Evolutionary conservation across 2,888 invertebrate genomes (phyloP).

Genomic region (Acronicta alni): DNA sequence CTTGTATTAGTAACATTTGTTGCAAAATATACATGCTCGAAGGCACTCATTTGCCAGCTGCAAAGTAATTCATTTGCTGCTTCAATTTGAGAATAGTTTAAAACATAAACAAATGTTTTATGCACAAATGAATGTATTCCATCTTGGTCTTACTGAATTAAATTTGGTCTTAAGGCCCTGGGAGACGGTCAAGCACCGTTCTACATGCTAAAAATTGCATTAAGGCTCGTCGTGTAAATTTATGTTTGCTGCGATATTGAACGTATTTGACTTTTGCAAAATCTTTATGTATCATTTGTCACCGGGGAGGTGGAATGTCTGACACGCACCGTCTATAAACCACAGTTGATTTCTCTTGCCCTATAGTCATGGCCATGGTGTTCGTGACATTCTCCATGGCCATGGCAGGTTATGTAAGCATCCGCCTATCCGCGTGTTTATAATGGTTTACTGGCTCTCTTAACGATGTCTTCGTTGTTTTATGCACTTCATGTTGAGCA

Average conservation of each 20-base stretch:
- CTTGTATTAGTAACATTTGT: conserved; percentile 17
- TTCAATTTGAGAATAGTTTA: conserved; percentile 40
- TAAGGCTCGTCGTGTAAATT: background rate
- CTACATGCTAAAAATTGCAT: background rate
- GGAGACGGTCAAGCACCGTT: background rate
- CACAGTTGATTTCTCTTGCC: too few relatives aligned
- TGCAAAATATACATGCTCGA: conserved; percentile 23
- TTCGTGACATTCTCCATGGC: too few relatives aligned
- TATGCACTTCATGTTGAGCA: too few relatives aligned
- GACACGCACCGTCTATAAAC: too few relatives aligned
- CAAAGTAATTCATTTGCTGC: conserved; percentile 43
- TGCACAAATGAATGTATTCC: conserved; percentile 37
- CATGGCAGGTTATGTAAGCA: too few relatives aligned
- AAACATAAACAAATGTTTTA: conserved; percentile 45
- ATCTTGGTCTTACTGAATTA: conserved; percentile 34
- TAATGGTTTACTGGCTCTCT: too few relatives aligned
- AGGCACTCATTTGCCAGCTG: conserved; percentile 31
- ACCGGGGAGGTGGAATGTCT: too few relatives aligned
- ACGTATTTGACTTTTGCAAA: background rate
- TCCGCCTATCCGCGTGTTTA: too few relatives aligned
- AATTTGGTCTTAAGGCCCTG: conserved; percentile 19
- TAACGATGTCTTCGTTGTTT: too few relatives aligned
- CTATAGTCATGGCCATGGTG: too few relatives aligned
- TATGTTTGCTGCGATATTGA: background rate
- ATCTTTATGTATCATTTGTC: too few relatives aligned